Conservation (phyloP, 2,888 invertebrate species). For the Trissolcus japonicus region DNA sequence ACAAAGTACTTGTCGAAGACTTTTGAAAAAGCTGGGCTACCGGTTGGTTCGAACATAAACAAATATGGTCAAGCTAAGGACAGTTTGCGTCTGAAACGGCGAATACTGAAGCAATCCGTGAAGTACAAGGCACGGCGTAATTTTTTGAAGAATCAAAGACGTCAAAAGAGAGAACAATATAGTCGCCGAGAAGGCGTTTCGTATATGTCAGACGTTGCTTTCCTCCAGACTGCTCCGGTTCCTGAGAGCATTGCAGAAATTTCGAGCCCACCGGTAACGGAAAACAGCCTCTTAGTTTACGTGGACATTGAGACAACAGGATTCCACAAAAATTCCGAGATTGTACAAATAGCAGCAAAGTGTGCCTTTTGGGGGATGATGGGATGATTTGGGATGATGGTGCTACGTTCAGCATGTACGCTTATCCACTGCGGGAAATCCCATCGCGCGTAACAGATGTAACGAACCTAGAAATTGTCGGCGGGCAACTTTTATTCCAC, state of each 20-base stretch:
- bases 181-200: conserved; percentile 18
- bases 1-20: not conserved
- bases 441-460: not conserved
- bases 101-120: not conserved
- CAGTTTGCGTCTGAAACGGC: conserved; percentile 7
- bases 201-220: conserved; percentile 28
- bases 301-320: conserved; percentile 7
- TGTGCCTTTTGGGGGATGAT: not conserved
- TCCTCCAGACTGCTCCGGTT: conserved; percentile 6
- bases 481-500: conserved; percentile 20
- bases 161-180: conserved; percentile 19
- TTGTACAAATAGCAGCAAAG: conserved; percentile 3
- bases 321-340: not conserved
- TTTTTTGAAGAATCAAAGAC: conserved; percentile 4
- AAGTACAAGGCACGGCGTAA: conserved; percentile 5
- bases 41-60: not conserved
- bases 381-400: no score
- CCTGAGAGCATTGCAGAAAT: not conserved
- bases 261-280: not conserved
- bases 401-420: conserved; percentile 4
- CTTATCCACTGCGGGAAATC: conserved; percentile 19
- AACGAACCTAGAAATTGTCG: conserved; percentile 16
- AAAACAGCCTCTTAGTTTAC: not conserved
- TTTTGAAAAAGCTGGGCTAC: not conserved
- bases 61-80: conserved; percentile 9